Evolutionary conservation across 64 coral and sea anemone species (phyloP).

Genomic region (Hydrozoanthus tunicans): DNA sequence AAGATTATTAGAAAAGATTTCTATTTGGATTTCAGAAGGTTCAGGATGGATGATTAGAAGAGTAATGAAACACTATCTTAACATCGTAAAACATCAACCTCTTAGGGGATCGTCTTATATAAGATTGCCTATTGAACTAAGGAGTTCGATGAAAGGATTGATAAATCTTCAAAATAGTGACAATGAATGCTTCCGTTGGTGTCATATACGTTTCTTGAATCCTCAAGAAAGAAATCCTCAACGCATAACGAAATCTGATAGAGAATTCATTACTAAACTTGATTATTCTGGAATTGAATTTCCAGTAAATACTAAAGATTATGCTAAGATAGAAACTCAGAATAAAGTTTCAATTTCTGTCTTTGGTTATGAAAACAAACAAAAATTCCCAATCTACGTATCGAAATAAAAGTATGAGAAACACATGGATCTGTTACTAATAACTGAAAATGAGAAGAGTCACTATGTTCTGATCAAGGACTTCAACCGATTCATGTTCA

Average conservation of each 20-base stretch:
- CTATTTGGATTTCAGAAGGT: background rate
- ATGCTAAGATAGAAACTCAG: background rate
- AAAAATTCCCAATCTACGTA: too few relatives aligned
- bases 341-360: background rate
- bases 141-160: background rate
- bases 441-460: background rate
- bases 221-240: background rate
- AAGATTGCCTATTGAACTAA: background rate
- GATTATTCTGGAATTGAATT: background rate
- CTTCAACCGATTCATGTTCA: background rate
- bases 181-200: background rate
- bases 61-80: too few relatives aligned
- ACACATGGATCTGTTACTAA: background rate
- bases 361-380: background rate
- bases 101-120: background rate
- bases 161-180: background rate
- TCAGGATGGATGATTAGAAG: background rate
- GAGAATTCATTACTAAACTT: background rate
- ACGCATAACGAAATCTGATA: background rate
- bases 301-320: background rate
- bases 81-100: background rate
- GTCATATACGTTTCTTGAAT: background rate
- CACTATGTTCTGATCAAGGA: background rate
- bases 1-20: background rate
- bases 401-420: background rate